Evolutionary conservation across 37 sponge, comb jelly and placozoan genomes (phyloP), one percentile per base, ranked within the genome.

Genomic region (Aplysina aerophoba): DNA sequence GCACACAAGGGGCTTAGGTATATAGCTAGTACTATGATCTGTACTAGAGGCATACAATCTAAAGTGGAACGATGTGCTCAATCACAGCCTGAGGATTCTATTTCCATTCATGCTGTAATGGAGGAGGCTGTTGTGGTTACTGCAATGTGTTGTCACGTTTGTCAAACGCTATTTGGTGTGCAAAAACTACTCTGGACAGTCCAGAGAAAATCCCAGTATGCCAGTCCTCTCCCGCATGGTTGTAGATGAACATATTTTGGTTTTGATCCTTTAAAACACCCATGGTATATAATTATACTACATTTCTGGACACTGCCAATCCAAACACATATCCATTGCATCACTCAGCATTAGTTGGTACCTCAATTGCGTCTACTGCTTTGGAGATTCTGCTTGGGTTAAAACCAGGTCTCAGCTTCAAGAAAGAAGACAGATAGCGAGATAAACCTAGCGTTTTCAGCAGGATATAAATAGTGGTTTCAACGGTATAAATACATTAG

Each of bases 41-140:
- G n/a, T n/a, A n/a, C n/a, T 21, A 8, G 44, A 15, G 13, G 24
- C 1, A 13, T 4, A n/a, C n/a, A n/a, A n/a, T n/a, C n/a, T n/a
- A 11, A 44, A 44, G 50, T 44, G 50, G 50, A 44, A n/a, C n/a
- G n/a, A n/a, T n/a, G n/a, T n/a, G n/a, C n/a, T n/a, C n/a, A n/a
- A n/a, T n/a, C n/a, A n/a, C 24, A 75, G 25, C 3, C 22, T 37
- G 20, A 54, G 78, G 3, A 75, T 20, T 16, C 14, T 25, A 6
- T 75, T 75, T 21, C 78, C 78, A 25, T 75, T 75, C 53, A 75
- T 40, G 4, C 13, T 75, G 78, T 40, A 75, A 24, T 54, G 78
- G 13, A 75, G 54, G 11, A 75, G 53, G n/a, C 54, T 25, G 54
- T 30, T 21, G 1, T n/a, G n/a, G 24, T 75, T 54, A 53, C 54